Percentiles rank a stretch among this genome's conserved stretches.
phyloP scores from a whole-genome alignment of 2,113 vertebrate species.

The Gobiocypris rarus region DNA sequence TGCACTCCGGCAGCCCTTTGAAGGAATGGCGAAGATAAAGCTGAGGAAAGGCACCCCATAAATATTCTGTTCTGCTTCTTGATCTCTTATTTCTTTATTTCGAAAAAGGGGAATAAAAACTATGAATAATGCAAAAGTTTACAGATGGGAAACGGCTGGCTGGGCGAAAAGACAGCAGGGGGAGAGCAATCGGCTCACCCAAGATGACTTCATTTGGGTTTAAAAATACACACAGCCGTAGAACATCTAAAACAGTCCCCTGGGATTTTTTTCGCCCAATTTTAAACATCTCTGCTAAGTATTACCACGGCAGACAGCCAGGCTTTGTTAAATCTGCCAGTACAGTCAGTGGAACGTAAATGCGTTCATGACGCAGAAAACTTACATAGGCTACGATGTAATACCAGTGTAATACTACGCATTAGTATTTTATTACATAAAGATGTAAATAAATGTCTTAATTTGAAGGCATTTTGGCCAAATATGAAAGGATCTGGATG shows the following conservation, averaged over 20 bases:
- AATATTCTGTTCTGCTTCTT: conserved; percentile 8
- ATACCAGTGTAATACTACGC: no score
- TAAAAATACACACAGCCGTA: conserved; percentile 40
- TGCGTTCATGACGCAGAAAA: neutral
- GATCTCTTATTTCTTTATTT: conserved; percentile 35
- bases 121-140: conserved; percentile 41
- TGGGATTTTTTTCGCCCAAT: neutral
- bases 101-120: neutral
- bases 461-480: neutral
- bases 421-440: neutral
- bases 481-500: no score
- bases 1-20: neutral
- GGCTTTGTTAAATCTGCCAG: neutral
- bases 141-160: conserved; percentile 31
- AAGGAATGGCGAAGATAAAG: neutral
- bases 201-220: conserved; percentile 28
- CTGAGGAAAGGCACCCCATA: neutral
- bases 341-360: neutral
- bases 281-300: conserved; percentile 1
- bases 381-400: neutral
- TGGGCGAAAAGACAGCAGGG: conserved; percentile 11
- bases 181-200: neutral
- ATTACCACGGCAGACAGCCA: neutral
- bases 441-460: neutral
- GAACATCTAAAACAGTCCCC: neutral